These are phyloP conservation scores for Neotoma lepida DNA, from an alignment of 2,113 vertebrate genomes.

Conservation along the genomic window DNA sequence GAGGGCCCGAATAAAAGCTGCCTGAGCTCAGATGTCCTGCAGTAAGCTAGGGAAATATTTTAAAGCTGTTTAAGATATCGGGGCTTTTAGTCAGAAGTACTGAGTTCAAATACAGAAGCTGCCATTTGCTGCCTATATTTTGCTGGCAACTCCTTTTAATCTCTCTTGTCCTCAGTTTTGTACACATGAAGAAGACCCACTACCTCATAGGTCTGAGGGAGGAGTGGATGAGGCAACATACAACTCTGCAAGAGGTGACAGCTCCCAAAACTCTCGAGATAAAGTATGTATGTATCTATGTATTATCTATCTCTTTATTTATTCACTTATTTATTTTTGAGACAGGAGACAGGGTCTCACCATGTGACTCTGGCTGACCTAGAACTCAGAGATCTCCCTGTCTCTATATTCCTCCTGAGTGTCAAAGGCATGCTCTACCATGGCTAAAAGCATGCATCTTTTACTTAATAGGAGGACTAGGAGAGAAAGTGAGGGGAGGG, in stretches of 20 bases:
- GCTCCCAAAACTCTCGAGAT: neutral
- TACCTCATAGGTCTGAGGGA: neutral
- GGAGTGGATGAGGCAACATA: neutral
- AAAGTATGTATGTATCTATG: neutral
- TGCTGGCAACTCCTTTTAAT: neutral
- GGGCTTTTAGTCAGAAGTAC: neutral
- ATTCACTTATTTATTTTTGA: neutral
- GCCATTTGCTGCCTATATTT: neutral
- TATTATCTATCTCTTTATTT: neutral
- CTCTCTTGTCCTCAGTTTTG: neutral
- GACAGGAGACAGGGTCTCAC: neutral
- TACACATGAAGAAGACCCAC: neutral
- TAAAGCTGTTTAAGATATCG: neutral
- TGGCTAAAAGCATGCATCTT: neutral
- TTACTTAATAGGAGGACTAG: neutral
- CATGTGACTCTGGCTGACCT: neutral
- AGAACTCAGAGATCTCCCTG: neutral
- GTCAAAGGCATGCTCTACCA: neutral
- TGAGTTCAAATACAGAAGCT: neutral
- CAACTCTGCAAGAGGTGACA: neutral
- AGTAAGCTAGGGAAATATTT: neutral
- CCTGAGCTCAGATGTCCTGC: neutral
- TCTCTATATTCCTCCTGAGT: neutral
- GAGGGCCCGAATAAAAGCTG: neutral
- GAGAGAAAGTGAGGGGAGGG: neutral